Evolutionary conservation across 2,888 invertebrate species (phyloP).

Genomic region (Euclidia mi): DNA sequence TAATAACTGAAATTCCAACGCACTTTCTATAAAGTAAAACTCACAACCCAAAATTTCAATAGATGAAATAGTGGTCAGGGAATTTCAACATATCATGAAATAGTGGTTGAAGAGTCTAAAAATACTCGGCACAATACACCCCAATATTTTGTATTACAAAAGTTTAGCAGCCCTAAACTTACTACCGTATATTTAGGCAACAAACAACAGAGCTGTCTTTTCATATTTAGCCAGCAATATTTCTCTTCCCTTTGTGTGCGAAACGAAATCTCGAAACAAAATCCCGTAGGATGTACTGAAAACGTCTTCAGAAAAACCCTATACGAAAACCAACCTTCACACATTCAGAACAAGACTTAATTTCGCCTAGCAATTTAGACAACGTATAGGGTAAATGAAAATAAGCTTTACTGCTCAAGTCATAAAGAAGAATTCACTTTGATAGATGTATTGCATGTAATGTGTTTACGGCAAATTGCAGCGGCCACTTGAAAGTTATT

Average conservation of each 20-base stretch:
- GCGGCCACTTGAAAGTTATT: constrained; percentile 47
- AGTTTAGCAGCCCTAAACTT: constrained; percentile 48
- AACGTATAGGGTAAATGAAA: neutral
- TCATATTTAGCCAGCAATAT: constrained; percentile 72
- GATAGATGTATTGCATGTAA: constrained; percentile 18
- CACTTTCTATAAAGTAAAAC: too few species aligned
- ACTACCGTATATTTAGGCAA: constrained; percentile 62
- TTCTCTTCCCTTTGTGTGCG: constrained; percentile 67
- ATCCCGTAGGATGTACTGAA: constrained; percentile 59
- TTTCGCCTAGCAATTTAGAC: neutral
- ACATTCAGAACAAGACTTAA: constrained; percentile 5
- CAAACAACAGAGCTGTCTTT: constrained; percentile 67
- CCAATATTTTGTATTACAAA: constrained; percentile 11
- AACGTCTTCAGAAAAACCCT: constrained; percentile 43
- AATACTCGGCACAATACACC: constrained; percentile 3
- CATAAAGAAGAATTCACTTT: constrained; percentile 16
- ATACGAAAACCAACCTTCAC: constrained; percentile 45
- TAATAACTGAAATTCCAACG: too few species aligned
- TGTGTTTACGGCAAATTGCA: constrained; percentile 47
- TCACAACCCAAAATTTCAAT: neutral
- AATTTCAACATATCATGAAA: neutral
- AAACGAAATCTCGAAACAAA: constrained; percentile 67
- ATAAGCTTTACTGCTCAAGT: neutral
- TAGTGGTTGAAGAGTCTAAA: constrained; percentile 7
- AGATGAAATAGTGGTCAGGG: constrained; percentile 7